Evolutionary conservation across 2,113 vertebrate species (phyloP), one percentile per base, ranked within the genome.

Genomic region (Forbesichthys agassizii): DNA sequence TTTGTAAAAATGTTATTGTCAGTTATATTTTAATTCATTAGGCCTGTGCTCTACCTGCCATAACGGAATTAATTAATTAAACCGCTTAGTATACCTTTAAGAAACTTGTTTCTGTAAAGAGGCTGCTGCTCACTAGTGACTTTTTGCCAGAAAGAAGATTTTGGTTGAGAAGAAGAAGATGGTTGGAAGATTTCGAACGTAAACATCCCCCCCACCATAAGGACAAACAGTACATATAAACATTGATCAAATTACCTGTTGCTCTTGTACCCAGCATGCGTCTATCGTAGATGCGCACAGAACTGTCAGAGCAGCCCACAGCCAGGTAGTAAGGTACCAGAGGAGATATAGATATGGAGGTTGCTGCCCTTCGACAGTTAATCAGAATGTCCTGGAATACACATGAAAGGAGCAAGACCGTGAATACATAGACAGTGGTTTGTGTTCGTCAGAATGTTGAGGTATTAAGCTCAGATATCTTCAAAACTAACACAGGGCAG

Each of bases 291-390:
- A 98, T 98, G 82, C 97, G 94, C 69, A 99, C 97, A 0, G 98
- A 98, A 91, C 98, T 99, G 90, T 99, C 98, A 2, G 98, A 98
- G 85, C 97, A 99, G 66, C 97, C 98, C 61, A 99, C 96, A 11
- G 96, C 96, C 86, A 99, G 93, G 68, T 98, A 96, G 86, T 96
- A 99, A 0, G 98, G 97, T 80, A 97, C 92, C 71, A 97, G 91
- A 0, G 98, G 96, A 75, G 95, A 98, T 65, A 99, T 98, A 56
- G 96, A 96, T 71, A 99, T 98, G 5, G 98, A 98, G 55, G 98
- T 98, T 57, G 97, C 96, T 61, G 98, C 98, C 86, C 98, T 93
- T 2, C 97, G 94, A 52, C 97, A 99, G 80, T 98, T 98, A 83
- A 99, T 98, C 83, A 99, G 92, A 90, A 99, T 98, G 86, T 99